Evolutionary conservation across 35 echinoderm and acorn worm species (phyloP).

Genomic region (Apostichopus californicus): DNA sequence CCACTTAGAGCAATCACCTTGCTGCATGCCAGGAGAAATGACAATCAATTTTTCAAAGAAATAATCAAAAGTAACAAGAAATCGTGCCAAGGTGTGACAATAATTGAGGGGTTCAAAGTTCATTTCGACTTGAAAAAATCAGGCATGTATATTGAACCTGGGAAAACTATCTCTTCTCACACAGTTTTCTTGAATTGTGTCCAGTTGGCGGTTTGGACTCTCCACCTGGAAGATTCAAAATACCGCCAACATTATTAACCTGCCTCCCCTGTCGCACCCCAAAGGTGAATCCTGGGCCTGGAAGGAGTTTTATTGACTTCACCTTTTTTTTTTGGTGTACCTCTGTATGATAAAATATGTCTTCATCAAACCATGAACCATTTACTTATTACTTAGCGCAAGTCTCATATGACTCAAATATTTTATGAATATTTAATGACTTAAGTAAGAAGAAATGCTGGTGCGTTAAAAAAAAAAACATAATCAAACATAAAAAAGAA

Average conservation of each 20-base stretch:
- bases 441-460: too few species aligned
- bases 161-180: conserved; percentile 52
- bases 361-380: too few species aligned
- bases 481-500: too few species aligned
- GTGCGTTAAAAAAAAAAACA: too few species aligned
- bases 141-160: conserved; percentile 48
- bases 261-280: too few species aligned
- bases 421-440: too few species aligned
- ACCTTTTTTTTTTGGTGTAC: too few species aligned
- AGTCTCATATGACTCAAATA: too few species aligned
- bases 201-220: conserved; percentile 30
- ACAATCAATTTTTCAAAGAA: conserved; percentile 37
- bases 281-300: too few species aligned
- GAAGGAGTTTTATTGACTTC: too few species aligned
- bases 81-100: conserved; percentile 35
- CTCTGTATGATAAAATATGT: too few species aligned
- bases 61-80: conserved; percentile 5
- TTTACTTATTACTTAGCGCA: too few species aligned
- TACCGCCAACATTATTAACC: conserved; percentile 12
- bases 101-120: conserved; percentile 48
- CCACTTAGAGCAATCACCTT: conserved; percentile 53
- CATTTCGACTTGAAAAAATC: conserved; percentile 38
- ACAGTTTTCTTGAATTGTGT: conserved; percentile 52
- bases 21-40: conserved; percentile 61
- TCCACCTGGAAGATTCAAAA: conserved; percentile 58